Evolutionary conservation across 2,888 invertebrate species (phyloP).

Genomic region (Alloplasta piceator): DNA sequence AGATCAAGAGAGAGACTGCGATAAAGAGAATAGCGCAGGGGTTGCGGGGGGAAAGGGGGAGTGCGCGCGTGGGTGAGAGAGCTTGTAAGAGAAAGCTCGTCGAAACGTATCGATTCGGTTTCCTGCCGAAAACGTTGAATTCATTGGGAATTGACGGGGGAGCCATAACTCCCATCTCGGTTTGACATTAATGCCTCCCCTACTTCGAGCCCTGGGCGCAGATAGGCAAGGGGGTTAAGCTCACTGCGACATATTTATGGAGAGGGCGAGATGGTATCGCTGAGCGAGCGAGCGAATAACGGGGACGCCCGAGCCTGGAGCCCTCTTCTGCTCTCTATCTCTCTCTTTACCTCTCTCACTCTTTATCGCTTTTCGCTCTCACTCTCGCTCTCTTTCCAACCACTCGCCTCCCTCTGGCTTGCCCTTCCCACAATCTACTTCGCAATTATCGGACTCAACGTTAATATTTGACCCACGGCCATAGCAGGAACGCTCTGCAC

Average conservation of each 20-base stretch:
- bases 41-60: conserved; percentile 46
- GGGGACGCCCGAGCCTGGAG: conserved; percentile 55
- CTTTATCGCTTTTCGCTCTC: conserved; percentile 35
- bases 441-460: conserved; percentile 82
- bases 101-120: conserved; percentile 80
- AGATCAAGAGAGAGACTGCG: conserved; percentile 42
- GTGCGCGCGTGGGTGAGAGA: conserved; percentile 3
- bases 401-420: conserved; percentile 48
- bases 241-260: conserved; percentile 83
- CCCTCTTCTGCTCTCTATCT: conserved; percentile 43
- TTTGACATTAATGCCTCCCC: conserved; percentile 83
- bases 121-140: conserved; percentile 82
- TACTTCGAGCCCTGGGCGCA: conserved; percentile 78
- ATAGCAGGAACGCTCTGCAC: conserved; percentile 63
- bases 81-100: conserved; percentile 69
- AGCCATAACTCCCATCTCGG: conserved; percentile 83
- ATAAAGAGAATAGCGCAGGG: conserved; percentile 64
- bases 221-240: conserved; percentile 83
- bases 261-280: conserved; percentile 83
- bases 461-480: conserved; percentile 82
- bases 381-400: conserved; percentile 1
- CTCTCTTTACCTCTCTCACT: conserved; percentile 33
- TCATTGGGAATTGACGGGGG: conserved; percentile 84
- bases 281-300: conserved; percentile 65
- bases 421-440: conserved; percentile 81